Base-by-base conservation (phyloP, 2,797 vertebrate species). In the Microcaecilia unicolor region DNA sequence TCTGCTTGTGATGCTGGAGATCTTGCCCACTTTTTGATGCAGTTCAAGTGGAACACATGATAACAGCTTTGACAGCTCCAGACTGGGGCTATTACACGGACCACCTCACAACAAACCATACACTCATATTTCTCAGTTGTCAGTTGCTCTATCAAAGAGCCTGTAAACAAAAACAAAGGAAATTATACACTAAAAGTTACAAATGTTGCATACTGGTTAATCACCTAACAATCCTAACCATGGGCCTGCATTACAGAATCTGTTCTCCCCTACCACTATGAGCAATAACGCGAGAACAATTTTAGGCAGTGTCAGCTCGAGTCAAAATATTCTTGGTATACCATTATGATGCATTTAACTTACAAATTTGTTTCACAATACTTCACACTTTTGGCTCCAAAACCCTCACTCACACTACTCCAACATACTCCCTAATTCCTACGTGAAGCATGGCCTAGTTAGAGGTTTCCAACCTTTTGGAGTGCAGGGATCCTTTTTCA, bases 31-130 rank as follows among this genome's bases (percentile, higher is more conserved):
- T 97, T 98, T 76, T 97, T 98, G 67, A 98, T 94, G 64, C 96
- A 99, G 64, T 88, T 97, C 37, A 98, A 72, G 55, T 99, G 96
- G 65, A 98, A 99, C 21, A 98, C 94, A 5, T 98, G 96, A 50
- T 88, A 97, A 68, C 96, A 99, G 71, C 91, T 93, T 57, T 90
- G 90, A 72, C 96, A 99, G 67, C 78, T 98, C 96, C 96, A 99
- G 44, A 99, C 92, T 0, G 93, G 90, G 3, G 90, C 89, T 59
- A 86, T 88, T 56, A 86, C 66, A 3, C 91, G 76, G 28, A 99
- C 85, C 25, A 93, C 61, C 5, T 99, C 96, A 41, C 96, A 99
- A 70, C 96, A 98, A 9, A 99, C 96, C 96, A 99, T 98, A 58
- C 96, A 99, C 67, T 99, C 96, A 0, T 99, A 99, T 60, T 95